Percentiles rank a stretch among this genome's conserved stretches.
Evolutionary conservation across 2,797 vertebrate species (phyloP).

Genomic region (Microctenopoma stevenorrisi): DNA sequence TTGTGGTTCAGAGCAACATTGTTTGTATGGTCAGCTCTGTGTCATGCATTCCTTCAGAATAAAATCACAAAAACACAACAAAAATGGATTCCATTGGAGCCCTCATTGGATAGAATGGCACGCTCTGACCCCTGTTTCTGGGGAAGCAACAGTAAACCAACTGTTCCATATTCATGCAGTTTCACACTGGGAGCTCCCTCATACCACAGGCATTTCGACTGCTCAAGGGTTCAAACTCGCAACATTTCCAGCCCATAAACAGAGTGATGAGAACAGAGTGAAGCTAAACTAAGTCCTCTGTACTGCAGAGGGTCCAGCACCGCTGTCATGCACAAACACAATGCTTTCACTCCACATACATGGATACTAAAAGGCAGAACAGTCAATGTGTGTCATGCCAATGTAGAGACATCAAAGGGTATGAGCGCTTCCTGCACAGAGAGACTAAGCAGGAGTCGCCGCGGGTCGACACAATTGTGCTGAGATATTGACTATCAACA

Average conservation of each 20-base stretch:
- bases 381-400: not conserved
- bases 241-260: not conserved
- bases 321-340: constrained; percentile 1
- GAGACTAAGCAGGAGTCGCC: not conserved
- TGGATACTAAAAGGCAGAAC: constrained; percentile 2
- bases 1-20: not conserved
- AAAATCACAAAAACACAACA: not conserved
- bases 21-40: constrained; percentile 2
- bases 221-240: not conserved
- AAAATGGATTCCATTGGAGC: not conserved
- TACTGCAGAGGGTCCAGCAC: not conserved
- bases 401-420: constrained; percentile 18
- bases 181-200: not conserved
- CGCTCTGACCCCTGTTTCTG: not conserved
- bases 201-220: not conserved
- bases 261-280: not conserved
- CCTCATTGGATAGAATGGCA: not conserved
- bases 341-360: not conserved
- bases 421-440: not conserved
- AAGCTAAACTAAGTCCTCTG: not conserved
- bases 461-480: not conserved
- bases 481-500: not conserved
- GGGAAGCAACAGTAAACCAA: not conserved
- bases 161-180: constrained; percentile 9
- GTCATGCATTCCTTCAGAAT: constrained; percentile 2